Base-by-base conservation (phyloP, 2,113 vertebrate genomes). In the Pseudolaguvia tuberculata region DNA sequence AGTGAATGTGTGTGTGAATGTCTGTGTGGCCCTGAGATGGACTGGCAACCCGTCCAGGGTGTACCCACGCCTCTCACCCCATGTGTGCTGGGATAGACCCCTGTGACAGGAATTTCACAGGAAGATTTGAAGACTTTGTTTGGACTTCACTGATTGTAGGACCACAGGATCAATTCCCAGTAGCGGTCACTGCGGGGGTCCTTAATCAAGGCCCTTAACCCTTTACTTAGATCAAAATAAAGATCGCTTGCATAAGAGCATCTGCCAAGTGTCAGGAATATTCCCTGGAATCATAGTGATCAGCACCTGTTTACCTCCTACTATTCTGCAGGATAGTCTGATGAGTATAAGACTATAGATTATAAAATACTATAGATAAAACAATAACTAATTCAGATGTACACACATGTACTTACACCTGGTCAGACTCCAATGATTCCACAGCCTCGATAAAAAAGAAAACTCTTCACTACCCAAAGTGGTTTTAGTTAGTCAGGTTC, bases 401-500 rank as follows among this genome's bases (percentile, higher is more conserved):
- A 10, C 21, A 63, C 17, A 10, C 27, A 14, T 4, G 8, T 56
- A 10, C 25, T 56, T 13, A 14, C 35, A 67, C 27, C 10, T 47
- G n/a, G n/a, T n/a, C n/a, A 53, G 7, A 20, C n/a, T 47, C 48
- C 21, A 17, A 48, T 61, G 70, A 2, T 52, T 74, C 35, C 18
- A 27, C 21, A 13, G 23, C 11, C 31, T 21, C 10, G 18, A 61
- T 20, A 1, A 14, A 0, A 23, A 75, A 11, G n/a, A 47, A 55
- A n/a, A 23, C 31, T 29, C 23, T n/a, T 47, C 6, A 47, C 51
- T 5, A 5, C 11, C 23, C 15, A 18, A 53, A 18, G n/a, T n/a
- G 56, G 1, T 62, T 62, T 70, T n/a, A 53, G 62, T 77, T 17
- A 62, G n/a, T n/a, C 63, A 21, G 51, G 25, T 35, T 29, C 25